Conservation (phyloP, 2,113 vertebrate genomes). For the Phrynosoma platyrhinos region DNA sequence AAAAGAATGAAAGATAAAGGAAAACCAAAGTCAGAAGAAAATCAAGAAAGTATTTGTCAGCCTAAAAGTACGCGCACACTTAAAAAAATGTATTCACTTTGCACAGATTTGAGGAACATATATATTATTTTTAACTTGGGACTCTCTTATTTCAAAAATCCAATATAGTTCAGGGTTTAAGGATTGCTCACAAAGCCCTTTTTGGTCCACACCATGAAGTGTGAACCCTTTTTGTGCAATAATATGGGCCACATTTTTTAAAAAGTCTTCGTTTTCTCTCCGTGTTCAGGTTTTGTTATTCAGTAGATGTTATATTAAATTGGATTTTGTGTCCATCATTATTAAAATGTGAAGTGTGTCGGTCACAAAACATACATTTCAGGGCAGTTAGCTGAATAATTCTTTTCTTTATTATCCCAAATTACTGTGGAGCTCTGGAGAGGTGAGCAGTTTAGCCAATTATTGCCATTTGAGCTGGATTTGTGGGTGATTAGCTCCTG, state of each 20-base stretch:
- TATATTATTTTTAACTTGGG: neutral
- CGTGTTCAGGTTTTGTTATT: slow-evolving; percentile 70
- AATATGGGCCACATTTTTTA: slow-evolving; percentile 47
- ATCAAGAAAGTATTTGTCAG: neutral
- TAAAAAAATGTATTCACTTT: neutral
- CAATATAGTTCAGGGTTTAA: neutral
- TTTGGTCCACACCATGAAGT: slow-evolving; percentile 48
- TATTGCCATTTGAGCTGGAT: slow-evolving; percentile 89
- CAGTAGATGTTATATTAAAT: slow-evolving; percentile 73
- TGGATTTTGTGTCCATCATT: slow-evolving; percentile 83
- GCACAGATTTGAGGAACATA: neutral
- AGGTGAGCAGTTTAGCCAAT: slow-evolving; percentile 89
- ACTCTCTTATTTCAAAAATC: slow-evolving; percentile 18
- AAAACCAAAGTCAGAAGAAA: neutral
- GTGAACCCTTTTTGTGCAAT: slow-evolving; percentile 58
- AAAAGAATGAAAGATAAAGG: slow-evolving; percentile 11
- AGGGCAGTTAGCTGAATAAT: slow-evolving; percentile 86
- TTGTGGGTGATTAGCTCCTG: slow-evolving; percentile 90
- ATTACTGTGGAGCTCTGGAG: slow-evolving; percentile 89
- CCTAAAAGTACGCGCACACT: no score
- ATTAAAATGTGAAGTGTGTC: slow-evolving; percentile 88
- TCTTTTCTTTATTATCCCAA: slow-evolving; percentile 87
- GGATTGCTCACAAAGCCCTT: slow-evolving; percentile 26
- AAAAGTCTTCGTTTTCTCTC: slow-evolving; percentile 46
- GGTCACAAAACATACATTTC: slow-evolving; percentile 84